A percentile compares a stretch with the other conserved stretches of the same genome.
These are phyloP conservation scores for Drosophila neutralis DNA, from an alignment of 2,888 invertebrate species.

Conservation along the genomic window DNA sequence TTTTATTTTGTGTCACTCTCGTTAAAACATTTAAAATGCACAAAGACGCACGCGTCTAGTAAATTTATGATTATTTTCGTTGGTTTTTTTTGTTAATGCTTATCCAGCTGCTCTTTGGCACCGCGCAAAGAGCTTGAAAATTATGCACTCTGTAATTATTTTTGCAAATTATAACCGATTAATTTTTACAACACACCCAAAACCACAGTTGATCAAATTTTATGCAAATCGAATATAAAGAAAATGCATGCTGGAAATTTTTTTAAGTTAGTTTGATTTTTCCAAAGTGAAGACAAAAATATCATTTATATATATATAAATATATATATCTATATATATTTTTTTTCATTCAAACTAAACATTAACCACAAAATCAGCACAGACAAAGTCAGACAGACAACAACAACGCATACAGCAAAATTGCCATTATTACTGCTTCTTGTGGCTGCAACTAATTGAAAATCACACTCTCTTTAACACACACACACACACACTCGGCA, in stretches of 20 bases:
- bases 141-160: slow-evolving; percentile 49
- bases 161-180: background rate
- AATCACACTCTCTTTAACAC: slow-evolving; percentile 42
- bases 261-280: slow-evolving; percentile 6
- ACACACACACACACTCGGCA: slow-evolving; percentile 12
- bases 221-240: background rate
- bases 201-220: slow-evolving; percentile 2
- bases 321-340: background rate
- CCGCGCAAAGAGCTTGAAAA: slow-evolving; percentile 39
- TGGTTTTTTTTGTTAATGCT: slow-evolving; percentile 21
- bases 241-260: background rate
- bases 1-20: slow-evolving; percentile 29
- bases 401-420: slow-evolving; percentile 20
- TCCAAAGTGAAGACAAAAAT: slow-evolving; percentile 33
- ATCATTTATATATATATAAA: slow-evolving; percentile 16
- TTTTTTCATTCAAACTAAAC: slow-evolving; percentile 36
- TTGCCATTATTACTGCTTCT: slow-evolving; percentile 41
- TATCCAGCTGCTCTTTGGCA: slow-evolving; percentile 45
- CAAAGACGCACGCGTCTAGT: slow-evolving; percentile 38
- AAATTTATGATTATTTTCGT: slow-evolving; percentile 12
- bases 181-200: slow-evolving; percentile 11
- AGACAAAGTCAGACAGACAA: slow-evolving; percentile 48
- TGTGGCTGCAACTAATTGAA: slow-evolving; percentile 55
- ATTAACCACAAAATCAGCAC: slow-evolving; percentile 42
- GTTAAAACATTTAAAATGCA: slow-evolving; percentile 44